A percentile compares a stretch with the other conserved stretches of the same genome.
phyloP scores from a whole-genome alignment of 2,797 vertebrate species.

The Lemur catta region DNA sequence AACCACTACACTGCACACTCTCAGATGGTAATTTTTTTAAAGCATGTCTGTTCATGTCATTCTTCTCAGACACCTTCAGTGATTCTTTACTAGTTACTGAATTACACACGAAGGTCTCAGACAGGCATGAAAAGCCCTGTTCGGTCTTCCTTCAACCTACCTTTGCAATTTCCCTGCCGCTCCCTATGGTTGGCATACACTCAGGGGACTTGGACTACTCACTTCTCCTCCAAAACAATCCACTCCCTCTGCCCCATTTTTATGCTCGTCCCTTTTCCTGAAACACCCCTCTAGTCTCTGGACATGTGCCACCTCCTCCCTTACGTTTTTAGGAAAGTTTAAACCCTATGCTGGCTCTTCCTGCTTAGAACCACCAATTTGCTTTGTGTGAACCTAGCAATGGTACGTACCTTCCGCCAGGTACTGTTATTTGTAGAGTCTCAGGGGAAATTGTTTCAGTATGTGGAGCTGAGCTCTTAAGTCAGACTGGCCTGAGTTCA shows the following conservation, averaged over 20 bases:
- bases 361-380: not conserved
- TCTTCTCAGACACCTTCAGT: not conserved
- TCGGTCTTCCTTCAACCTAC: not conserved
- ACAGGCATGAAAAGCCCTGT: not conserved
- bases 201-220: not conserved
- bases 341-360: not conserved
- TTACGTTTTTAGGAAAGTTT: not conserved
- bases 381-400: not conserved
- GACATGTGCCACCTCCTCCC: not conserved
- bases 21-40: not conserved
- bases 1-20: fast-evolving
- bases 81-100: not conserved
- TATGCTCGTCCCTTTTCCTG: not conserved
- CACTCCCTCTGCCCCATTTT: not conserved
- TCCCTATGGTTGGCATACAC: fast-evolving
- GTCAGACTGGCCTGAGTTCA: not conserved
- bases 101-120: not conserved
- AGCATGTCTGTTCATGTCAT: not conserved
- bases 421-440: not conserved
- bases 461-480: not conserved
- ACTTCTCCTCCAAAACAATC: not conserved
- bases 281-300: not conserved
- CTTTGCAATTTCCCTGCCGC: not conserved
- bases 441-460: not conserved
- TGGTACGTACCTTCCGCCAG: fast-evolving